A percentile compares a stretch with the other conserved stretches of the same genome.
Conservation (phyloP, 2,797 vertebrate genomes). For the Poeciliopsis paucimaculata region DNA sequence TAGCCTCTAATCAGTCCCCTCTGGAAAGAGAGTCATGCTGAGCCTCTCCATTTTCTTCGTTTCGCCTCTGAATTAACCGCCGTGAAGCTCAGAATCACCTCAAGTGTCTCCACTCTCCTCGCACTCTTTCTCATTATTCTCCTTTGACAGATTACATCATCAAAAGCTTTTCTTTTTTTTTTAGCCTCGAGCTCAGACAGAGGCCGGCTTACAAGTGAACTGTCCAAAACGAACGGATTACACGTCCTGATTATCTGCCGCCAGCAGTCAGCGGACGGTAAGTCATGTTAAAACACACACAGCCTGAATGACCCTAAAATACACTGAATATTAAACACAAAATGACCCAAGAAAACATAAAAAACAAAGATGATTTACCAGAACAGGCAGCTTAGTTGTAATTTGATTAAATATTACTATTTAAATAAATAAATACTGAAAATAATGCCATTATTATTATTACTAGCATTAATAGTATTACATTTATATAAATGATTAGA, state of each 20-base stretch:
- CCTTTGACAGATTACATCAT: conserved; percentile 64
- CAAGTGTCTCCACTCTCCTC: conserved; percentile 27
- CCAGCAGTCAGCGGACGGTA: conserved; percentile 35
- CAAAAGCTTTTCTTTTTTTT: conserved; percentile 24
- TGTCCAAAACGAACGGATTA: conserved; percentile 65
- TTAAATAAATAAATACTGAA: neutral
- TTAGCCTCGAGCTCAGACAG: conserved; percentile 18
- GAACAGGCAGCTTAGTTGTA: neutral
- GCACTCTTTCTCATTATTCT: conserved; percentile 36
- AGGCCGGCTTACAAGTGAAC: conserved; percentile 43
- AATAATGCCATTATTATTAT: neutral
- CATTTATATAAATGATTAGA: no score
- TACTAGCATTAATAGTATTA: neutral
- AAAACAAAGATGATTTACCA: neutral
- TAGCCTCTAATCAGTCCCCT: conserved; percentile 46
- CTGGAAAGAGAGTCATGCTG: conserved; percentile 26
- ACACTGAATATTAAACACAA: neutral
- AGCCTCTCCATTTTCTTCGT: conserved; percentile 25
- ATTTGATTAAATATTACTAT: neutral
- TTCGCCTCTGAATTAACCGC: conserved; percentile 19
- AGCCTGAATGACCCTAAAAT: neutral
- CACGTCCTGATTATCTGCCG: conserved; percentile 43
- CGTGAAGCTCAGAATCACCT: conserved; percentile 33
- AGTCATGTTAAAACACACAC: conserved; percentile 17
- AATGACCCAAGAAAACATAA: neutral